These are phyloP conservation scores for Auanema freiburgensis DNA, from an alignment of 2,888 invertebrate species.

Conservation along the genomic window DNA sequence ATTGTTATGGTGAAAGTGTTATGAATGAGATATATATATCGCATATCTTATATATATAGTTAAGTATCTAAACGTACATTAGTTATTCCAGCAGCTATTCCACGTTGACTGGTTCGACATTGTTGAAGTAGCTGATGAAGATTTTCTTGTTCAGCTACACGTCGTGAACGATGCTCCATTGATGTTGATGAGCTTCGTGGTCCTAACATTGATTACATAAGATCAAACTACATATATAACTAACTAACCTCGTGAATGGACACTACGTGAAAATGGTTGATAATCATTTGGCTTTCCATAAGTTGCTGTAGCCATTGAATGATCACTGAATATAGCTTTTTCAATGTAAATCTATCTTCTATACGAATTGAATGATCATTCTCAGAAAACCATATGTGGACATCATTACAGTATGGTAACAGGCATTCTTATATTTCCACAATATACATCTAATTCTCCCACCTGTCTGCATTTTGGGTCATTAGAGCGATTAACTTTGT, in stretches of 20 bases:
- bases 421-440: background rate
- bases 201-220: constrained; percentile 9
- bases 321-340: constrained; percentile 27
- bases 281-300: constrained; percentile 28
- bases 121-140: constrained; percentile 51
- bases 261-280: constrained; percentile 18
- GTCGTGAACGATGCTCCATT: constrained; percentile 34
- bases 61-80: no score
- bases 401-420: background rate
- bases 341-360: no score
- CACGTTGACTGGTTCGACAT: constrained; percentile 51
- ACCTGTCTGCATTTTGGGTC: no score
- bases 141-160: constrained; percentile 45
- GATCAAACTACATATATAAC: constrained; percentile 23
- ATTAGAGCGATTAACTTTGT: no score
- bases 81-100: constrained; percentile 24
- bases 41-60: no score
- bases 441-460: no score
- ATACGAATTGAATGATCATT: no score
- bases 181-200: constrained; percentile 26
- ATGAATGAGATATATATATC: no score
- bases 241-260: constrained; percentile 7
- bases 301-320: constrained; percentile 72
- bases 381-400: background rate
- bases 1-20: no score